Conservation (phyloP, 2,113 vertebrate species). For the Strix aluco region DNA sequence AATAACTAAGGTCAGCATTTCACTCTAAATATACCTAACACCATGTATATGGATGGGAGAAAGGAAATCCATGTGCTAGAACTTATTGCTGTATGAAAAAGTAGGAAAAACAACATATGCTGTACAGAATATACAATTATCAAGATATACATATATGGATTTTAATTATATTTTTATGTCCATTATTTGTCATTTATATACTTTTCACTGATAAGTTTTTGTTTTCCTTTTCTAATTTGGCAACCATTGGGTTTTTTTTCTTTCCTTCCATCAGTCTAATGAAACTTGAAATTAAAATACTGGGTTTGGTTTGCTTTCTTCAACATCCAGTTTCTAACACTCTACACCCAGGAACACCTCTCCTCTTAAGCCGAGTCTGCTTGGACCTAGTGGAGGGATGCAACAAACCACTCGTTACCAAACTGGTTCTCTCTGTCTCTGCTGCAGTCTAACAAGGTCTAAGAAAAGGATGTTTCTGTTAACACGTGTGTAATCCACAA, state of each 20-base stretch:
- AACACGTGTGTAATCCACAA: not conserved
- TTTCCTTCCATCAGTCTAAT: not conserved
- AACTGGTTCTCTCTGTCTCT: not conserved
- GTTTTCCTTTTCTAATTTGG: not conserved
- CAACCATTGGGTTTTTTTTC: not conserved
- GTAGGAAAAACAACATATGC: not conserved
- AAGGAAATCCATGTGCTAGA: not conserved
- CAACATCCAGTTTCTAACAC: not conserved
- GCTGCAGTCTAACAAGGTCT: not conserved
- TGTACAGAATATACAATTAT: not conserved
- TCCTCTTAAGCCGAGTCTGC: not conserved
- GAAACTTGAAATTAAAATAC: not conserved
- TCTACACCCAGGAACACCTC: not conserved
- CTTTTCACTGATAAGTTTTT: not conserved
- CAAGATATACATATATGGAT: not conserved
- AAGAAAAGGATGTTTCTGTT: not conserved
- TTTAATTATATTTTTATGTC: not conserved
- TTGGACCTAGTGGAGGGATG: not conserved
- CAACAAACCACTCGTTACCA: not conserved
- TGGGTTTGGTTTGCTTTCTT: not conserved
- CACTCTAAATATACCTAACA: not conserved
- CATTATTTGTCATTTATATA: not conserved
- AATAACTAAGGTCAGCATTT: not conserved
- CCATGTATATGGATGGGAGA: not conserved
- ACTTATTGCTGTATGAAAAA: not conserved